Conservation (phyloP, 2,797 vertebrate species). For the Dromococcyx pavoninus region DNA sequence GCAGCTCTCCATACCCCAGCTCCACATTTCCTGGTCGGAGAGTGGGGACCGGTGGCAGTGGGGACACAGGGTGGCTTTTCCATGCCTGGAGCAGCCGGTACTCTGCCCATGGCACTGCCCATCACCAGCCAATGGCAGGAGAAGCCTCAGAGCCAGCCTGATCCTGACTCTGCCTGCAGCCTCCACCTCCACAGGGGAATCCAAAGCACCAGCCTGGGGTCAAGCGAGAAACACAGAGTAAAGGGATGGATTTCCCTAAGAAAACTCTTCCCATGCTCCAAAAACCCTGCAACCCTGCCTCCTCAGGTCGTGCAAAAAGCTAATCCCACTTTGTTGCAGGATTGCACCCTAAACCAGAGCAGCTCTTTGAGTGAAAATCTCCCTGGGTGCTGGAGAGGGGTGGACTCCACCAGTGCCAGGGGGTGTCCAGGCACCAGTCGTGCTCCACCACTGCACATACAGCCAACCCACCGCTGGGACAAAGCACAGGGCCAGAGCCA, state of each 20-base stretch:
- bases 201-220: neutral
- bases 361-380: neutral
- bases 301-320: neutral
- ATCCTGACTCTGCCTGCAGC: neutral
- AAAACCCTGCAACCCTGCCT: neutral
- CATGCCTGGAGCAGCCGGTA: neutral
- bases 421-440: neutral
- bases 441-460: neutral
- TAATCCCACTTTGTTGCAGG: neutral
- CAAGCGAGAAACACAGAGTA: accelerated
- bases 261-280: neutral
- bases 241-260: neutral
- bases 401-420: neutral
- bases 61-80: neutral
- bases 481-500: neutral
- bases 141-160: neutral
- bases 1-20: neutral
- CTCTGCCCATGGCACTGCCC: neutral
- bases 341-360: neutral
- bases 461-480: neutral
- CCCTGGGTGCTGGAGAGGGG: neutral
- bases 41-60: neutral
- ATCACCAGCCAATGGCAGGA: neutral
- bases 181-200: neutral
- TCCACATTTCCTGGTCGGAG: accelerated